These are phyloP conservation scores for Cairina moschata DNA, from an alignment of 2,113 vertebrate genomes.

Conservation along the genomic window DNA sequence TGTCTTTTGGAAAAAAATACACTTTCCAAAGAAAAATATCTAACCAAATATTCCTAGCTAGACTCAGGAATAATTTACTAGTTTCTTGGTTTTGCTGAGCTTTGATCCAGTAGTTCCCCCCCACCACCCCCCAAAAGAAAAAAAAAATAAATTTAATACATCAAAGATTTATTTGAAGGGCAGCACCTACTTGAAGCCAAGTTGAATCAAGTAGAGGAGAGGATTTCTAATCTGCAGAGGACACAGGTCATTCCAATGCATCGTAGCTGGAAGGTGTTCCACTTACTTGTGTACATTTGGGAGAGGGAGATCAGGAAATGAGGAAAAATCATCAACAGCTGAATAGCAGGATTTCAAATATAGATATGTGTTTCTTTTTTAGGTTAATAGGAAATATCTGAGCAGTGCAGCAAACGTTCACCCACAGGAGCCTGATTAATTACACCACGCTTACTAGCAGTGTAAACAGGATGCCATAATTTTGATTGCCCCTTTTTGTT, in stretches of 20 bases:
- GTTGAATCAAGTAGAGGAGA: not conserved
- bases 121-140: not conserved
- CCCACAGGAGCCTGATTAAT: not conserved
- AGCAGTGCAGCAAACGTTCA: not conserved
- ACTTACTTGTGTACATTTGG: not conserved
- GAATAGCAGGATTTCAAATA: not conserved
- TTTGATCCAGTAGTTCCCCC: not conserved
- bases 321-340: not conserved
- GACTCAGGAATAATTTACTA: not conserved
- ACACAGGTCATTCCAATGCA: not conserved
- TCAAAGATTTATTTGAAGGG: not conserved
- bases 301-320: not conserved
- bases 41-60: not conserved
- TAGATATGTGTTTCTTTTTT: not conserved
- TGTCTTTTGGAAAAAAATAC: not conserved
- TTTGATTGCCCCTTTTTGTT: not conserved
- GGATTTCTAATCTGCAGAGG: not conserved
- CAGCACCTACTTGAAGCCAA: not conserved
- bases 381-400: not conserved
- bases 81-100: not conserved
- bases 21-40: not conserved
- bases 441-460: not conserved
- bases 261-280: not conserved
- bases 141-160: not conserved
- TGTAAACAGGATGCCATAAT: not conserved